phyloP scores from a whole-genome alignment of 2,113 vertebrate genomes.

The Silurus glanis region DNA sequence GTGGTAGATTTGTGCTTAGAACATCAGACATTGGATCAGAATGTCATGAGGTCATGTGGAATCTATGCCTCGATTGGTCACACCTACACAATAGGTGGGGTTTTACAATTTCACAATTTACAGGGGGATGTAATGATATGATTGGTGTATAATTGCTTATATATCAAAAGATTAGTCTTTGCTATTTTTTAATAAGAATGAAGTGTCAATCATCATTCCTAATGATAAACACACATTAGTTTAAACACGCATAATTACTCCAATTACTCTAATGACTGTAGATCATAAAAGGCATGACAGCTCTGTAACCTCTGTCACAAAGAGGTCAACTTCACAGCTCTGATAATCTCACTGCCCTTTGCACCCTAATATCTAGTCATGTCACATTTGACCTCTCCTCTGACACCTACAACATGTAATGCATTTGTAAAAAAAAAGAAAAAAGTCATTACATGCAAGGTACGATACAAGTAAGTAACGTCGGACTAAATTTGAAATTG shows the following conservation, averaged over 20 bases:
- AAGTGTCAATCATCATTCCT: constrained; percentile 13
- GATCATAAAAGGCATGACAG: constrained; percentile 8
- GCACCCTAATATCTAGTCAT: constrained; percentile 6
- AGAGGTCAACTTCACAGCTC: background rate
- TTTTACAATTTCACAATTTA: too few species aligned
- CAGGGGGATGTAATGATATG: too few species aligned
- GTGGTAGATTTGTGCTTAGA: too few species aligned
- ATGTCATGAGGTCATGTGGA: too few species aligned
- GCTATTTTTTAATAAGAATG: constrained; percentile 1
- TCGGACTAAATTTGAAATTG: background rate
- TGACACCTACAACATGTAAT: background rate
- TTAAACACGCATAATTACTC: background rate
- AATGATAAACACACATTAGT: background rate
- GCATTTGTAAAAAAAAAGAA: background rate
- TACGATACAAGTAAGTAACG: background rate
- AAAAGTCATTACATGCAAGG: background rate
- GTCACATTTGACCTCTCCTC: constrained; percentile 8
- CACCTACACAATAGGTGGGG: too few species aligned
- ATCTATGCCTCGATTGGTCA: too few species aligned
- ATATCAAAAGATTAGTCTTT: background rate
- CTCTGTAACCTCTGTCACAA: background rate
- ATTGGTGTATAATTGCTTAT: background rate
- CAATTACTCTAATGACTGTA: background rate
- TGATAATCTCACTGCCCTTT: constrained; percentile 6
- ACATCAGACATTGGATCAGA: too few species aligned